Base-by-base conservation (phyloP, 2,888 invertebrate genomes). In the Diarsia brunnea region DNA sequence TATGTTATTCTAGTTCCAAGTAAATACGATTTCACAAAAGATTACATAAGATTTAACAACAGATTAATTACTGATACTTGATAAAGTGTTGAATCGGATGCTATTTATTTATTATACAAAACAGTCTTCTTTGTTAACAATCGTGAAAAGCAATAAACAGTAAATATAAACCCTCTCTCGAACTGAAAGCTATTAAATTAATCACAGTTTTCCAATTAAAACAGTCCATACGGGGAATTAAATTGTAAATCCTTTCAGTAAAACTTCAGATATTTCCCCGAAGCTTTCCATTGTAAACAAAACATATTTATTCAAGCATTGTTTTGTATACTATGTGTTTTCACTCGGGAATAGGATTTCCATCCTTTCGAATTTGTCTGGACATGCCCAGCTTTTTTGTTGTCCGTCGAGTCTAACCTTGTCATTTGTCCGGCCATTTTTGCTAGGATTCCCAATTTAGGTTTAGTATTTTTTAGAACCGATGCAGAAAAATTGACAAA, bases 211-310 rank as follows among this genome's bases (percentile, higher is more conserved):
- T 63, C 51, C 78, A 79, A 79, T 82, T 58, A 79, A 51, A 38
- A 43, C 51, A 14, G 38, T 27, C 31, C 67, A 51, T 79, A 78
- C 47, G 38, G 8, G 81, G 65, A 75, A 81, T 81, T 69, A 81
- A 60, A 45, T 75, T 75, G 58, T 75, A 69, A 77, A 82, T 27
- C 69, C 66, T 38, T 79, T 75, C 55, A 68, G 14, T 68, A 19
- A 55, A 60, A 69, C 76, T 49, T 66, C 61, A 43, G 31, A 76
- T 66, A 77, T 66, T 79, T 68, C 61, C 19, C 60, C 19, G 45
- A 83, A 51, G 45, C 69, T 69, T 75, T 76, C 45, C 66, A 70
- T 47, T 67, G 70, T 27, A 58, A 47, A 69, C 49, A 55, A 53
- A 45, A 31, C 45, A 75, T 72, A 63, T 63, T 55, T 69, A 19